Evolutionary conservation across 2,113 vertebrate genomes (phyloP), one percentile per base, ranked within the genome.

Genomic region (Myocastor coypus): DNA sequence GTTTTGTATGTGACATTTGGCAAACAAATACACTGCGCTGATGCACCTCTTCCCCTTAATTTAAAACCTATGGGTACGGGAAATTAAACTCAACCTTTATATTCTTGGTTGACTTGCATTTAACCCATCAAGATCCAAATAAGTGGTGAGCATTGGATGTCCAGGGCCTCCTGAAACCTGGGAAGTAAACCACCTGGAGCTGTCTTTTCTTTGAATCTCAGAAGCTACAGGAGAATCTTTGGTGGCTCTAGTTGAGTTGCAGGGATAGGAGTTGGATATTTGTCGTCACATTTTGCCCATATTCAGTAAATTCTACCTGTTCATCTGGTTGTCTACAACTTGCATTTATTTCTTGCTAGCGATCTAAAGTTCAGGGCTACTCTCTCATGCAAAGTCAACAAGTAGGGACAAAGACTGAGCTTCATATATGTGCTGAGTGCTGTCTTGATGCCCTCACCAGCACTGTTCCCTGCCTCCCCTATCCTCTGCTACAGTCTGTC

Each of bases 61-160:
- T 97, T 96, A 96, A 97, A 97, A 92, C 81, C 75, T 92, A 94
- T 93, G 93, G 95, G 85, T 94, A 93, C 87, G 92, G 59, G 81
- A 96, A 89, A 97, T 64, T 75, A 96, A 97, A 97, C 94, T 52
- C 84, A 97, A 96, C 93, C 89, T 83, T 96, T 94, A 95, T 88
- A 93, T 37, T 97, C 46, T 84, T 84, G 61, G 96, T 94, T 89
- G 84, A 84, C 89, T 94, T 91, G 92, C 22, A 93, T 42, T 96
- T 97, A 97, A 97, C 93, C 89, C 93, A 96, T 94, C 84, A 73
- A 94, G 94, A 87, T 85, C 83, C 93, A 96, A 68, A n/a, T 82
- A 75, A 32, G 32, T 89, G 52, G 59, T 55, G 92, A 84, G 26
- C n/a, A 14, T 16, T 61, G 63, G 59, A 80, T 63, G 69, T 28